phyloP scores from a whole-genome alignment of 2,888 invertebrate species.

The Lycaena phlaeas region DNA sequence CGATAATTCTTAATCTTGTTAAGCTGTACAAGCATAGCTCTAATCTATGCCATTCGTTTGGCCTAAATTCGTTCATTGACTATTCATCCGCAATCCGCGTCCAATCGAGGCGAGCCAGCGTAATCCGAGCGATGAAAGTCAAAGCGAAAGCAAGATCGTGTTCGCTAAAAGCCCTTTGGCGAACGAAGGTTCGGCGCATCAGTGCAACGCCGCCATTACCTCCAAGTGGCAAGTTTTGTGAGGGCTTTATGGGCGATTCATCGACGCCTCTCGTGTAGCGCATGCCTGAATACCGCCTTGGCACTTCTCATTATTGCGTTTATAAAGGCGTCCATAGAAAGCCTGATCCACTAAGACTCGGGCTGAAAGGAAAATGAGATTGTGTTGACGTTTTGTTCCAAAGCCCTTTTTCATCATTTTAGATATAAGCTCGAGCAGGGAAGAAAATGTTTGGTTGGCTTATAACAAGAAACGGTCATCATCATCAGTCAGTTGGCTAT shows the following conservation, averaged over 20 bases:
- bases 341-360: slow-evolving; percentile 63
- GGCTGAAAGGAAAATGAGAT: slow-evolving; percentile 68
- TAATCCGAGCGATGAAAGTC: slow-evolving; percentile 52
- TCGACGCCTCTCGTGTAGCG: slow-evolving; percentile 60
- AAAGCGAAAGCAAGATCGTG: slow-evolving; percentile 54
- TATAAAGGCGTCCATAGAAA: slow-evolving; percentile 67
- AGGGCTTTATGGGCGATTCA: slow-evolving; percentile 64
- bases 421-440: slow-evolving; percentile 29
- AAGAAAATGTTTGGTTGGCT: no score
- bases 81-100: slow-evolving; percentile 50
- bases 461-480: no score
- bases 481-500: no score
- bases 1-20: slow-evolving; percentile 26
- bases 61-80: slow-evolving; percentile 48
- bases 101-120: slow-evolving; percentile 42
- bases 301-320: slow-evolving; percentile 71
- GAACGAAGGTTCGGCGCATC: slow-evolving; percentile 23
- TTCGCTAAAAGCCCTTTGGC: slow-evolving; percentile 59
- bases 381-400: slow-evolving; percentile 63
- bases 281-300: slow-evolving; percentile 63
- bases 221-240: slow-evolving; percentile 65
- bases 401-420: slow-evolving; percentile 46
- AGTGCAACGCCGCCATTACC: slow-evolving; percentile 21
- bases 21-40: slow-evolving; percentile 26
- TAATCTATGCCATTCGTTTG: slow-evolving; percentile 35